Conservation (phyloP, 2,113 vertebrate genomes). For the Calyptomena viridis region DNA sequence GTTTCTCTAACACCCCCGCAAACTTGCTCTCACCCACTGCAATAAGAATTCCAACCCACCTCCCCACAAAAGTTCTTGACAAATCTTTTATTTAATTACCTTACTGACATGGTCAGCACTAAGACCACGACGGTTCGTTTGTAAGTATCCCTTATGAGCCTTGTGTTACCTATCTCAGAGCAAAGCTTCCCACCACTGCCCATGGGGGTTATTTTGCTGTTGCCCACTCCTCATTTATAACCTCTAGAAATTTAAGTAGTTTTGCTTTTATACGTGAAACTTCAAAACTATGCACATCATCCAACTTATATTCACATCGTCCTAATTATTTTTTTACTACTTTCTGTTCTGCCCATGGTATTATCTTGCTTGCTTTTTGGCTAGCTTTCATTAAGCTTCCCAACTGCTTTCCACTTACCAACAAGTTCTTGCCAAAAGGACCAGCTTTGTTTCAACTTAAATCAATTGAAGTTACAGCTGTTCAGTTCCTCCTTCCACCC, state of each 20-base stretch:
- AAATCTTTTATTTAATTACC: background rate
- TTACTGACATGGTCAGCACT: background rate
- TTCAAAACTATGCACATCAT: background rate
- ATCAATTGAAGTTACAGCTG: background rate
- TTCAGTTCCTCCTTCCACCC: background rate
- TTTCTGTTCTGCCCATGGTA: background rate
- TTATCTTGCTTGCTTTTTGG: background rate
- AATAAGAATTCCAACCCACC: background rate
- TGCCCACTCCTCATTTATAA: background rate
- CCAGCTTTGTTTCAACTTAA: background rate
- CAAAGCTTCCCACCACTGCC: background rate
- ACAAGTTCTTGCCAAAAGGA: background rate
- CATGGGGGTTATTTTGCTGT: background rate
- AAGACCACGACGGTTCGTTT: background rate
- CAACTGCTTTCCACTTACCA: background rate
- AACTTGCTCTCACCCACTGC: background rate
- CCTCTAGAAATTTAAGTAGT: rapidly evolving
- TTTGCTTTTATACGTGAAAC: background rate
- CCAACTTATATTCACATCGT: background rate
- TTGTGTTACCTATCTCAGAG: background rate
- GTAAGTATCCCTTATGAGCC: background rate
- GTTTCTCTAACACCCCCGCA: background rate
- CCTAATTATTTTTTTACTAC: background rate
- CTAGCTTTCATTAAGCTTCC: background rate
- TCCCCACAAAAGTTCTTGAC: background rate